Evolutionary conservation across 2,888 invertebrate species (phyloP).

Genomic region (Drosophila eohydei): DNA sequence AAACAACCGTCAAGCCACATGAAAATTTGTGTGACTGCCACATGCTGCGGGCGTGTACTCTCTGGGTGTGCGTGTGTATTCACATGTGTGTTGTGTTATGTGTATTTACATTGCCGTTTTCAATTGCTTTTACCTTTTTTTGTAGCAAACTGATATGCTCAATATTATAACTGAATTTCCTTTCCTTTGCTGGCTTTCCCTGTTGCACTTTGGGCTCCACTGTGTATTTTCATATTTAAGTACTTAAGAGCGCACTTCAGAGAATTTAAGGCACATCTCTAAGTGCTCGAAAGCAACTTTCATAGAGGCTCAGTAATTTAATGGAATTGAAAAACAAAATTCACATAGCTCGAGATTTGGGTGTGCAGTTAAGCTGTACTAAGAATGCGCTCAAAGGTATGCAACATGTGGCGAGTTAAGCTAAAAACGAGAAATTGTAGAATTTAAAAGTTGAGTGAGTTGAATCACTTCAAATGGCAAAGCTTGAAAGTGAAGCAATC

Average conservation of each 20-base stretch:
- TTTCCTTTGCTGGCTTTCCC: constrained; percentile 18
- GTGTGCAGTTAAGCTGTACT: too few relatives aligned
- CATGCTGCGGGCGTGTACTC: constrained; percentile 16
- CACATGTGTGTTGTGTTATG: constrained; percentile 1
- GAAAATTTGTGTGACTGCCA: constrained; percentile 55
- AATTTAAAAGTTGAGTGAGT: background rate
- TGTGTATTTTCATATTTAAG: constrained; percentile 15
- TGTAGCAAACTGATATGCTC: constrained; percentile 32
- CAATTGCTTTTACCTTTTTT: constrained; percentile 6
- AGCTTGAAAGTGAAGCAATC: too few relatives aligned
- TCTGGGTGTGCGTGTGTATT: background rate
- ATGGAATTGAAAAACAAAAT: too few relatives aligned
- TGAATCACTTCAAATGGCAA: too few relatives aligned
- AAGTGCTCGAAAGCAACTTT: background rate
- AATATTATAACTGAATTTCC: constrained; percentile 49
- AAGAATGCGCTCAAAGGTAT: constrained; percentile 1
- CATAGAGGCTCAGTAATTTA: background rate
- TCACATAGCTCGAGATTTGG: too few relatives aligned
- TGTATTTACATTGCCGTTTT: constrained; percentile 4
- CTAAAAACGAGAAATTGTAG: background rate
- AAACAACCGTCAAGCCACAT: constrained; percentile 33
- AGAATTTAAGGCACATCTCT: background rate
- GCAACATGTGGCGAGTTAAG: background rate
- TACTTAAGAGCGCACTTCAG: constrained; percentile 3
- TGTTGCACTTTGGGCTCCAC: constrained; percentile 18